Percentiles rank a stretch among this genome's conserved stretches.
phyloP scores from a whole-genome alignment of 1,140 invertebrate genomes.

The Pomacea maculata region DNA sequence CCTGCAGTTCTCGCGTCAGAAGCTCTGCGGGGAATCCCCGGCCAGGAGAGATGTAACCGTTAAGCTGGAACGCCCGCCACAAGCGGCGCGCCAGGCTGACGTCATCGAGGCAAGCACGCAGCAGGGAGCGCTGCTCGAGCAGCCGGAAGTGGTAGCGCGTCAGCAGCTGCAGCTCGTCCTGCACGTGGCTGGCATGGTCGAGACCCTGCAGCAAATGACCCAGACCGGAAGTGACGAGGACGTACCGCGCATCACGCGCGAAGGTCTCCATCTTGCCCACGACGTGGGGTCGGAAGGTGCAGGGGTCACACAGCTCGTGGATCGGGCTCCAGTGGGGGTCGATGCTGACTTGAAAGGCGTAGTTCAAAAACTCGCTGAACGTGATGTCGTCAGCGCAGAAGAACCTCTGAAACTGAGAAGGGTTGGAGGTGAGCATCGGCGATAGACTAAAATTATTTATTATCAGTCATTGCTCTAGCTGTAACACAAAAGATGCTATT shows the following conservation, averaged over 20 bases:
- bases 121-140: neutral
- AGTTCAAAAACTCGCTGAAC: constrained; percentile 36
- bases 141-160: constrained; percentile 30
- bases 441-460: no score
- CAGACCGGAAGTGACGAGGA: constrained; percentile 15
- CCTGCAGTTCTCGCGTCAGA: neutral
- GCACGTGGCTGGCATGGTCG: constrained; percentile 4
- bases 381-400: constrained; percentile 34
- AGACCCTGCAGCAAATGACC: constrained; percentile 4
- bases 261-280: constrained; percentile 37
- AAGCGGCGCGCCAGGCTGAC: constrained; percentile 20
- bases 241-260: constrained; percentile 9
- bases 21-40: neutral
- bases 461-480: no score
- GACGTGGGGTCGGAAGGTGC: constrained; percentile 19
- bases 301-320: constrained; percentile 31
- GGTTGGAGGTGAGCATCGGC: no score
- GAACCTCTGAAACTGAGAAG: no score
- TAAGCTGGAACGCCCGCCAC: constrained; percentile 29
- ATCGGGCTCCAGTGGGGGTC: constrained; percentile 35
- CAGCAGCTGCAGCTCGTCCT: constrained; percentile 28
- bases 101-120: constrained; percentile 17
- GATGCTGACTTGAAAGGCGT: constrained; percentile 20
- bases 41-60: constrained; percentile 27
- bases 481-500: no score